Evolutionary conservation across 2,888 invertebrate genomes (phyloP).

Genomic region (Palloptera scutellata): DNA sequence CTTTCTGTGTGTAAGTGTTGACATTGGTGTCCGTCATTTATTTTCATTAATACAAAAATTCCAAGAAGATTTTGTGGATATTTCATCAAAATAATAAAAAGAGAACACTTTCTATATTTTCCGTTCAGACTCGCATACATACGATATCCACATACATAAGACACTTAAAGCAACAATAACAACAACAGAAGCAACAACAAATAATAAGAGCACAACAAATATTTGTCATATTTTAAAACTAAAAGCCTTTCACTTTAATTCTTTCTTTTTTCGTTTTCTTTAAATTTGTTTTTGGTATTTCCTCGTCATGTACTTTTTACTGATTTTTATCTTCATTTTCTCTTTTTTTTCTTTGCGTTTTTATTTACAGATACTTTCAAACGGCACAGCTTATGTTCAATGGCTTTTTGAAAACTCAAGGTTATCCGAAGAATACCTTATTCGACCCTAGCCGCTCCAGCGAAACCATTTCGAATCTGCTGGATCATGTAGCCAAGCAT

Average conservation of each 20-base stretch:
- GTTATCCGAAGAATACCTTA: slow-evolving; percentile 75
- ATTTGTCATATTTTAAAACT: slow-evolving; percentile 8
- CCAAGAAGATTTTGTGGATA: background rate
- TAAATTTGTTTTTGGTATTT: slow-evolving; percentile 26
- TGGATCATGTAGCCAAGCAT: slow-evolving; percentile 74
- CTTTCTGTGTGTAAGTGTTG: background rate
- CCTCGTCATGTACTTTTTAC: background rate
- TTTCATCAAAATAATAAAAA: background rate
- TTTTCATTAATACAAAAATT: slow-evolving; percentile 13
- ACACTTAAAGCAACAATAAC: background rate
- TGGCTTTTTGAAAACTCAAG: slow-evolving; percentile 78
- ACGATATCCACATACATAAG: too few species aligned
- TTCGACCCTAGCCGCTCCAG: slow-evolving; percentile 75
- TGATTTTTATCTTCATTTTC: slow-evolving; percentile 27
- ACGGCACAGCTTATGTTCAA: slow-evolving; percentile 77
- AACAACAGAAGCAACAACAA: background rate
- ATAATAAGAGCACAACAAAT: slow-evolving; percentile 11
- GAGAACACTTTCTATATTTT: slow-evolving; percentile 23
- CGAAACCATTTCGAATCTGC: slow-evolving; percentile 74
- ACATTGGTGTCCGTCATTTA: slow-evolving; percentile 11
- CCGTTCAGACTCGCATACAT: background rate
- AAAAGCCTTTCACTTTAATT: slow-evolving; percentile 47
- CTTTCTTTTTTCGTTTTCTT: slow-evolving; percentile 1
- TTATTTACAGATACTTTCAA: slow-evolving; percentile 70
- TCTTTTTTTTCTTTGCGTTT: slow-evolving; percentile 26